Evolutionary conservation across 2,113 vertebrate genomes (phyloP), one percentile per base, ranked within the genome.

Genomic region (Oncorhynchus keta): DNA sequence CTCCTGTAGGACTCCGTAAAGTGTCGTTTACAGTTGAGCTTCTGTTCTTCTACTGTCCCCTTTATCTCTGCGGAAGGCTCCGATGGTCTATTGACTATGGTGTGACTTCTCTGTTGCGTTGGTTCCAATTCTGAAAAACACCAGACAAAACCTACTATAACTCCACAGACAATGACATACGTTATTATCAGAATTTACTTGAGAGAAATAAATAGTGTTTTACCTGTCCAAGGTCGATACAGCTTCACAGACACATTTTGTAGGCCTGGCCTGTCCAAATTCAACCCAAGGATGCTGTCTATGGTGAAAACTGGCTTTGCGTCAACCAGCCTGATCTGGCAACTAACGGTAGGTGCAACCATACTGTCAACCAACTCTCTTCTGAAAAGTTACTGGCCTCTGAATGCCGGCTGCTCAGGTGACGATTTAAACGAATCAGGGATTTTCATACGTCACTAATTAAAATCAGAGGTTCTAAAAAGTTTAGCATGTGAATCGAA

Each of bases 401-500:
- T 45, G 39, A 45, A 32, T 14, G 39, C 35, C 8, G 1, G 16
- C 9, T 9, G 45, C 39, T 49, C 68, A 22, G 39, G 68, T 45
- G 12, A 49, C 66, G 1, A 30, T 18, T 14, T 49, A 16, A 30
- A 48, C 30, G 16, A 55, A 22, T 24, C 11, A 1, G 20, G 92
- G 95, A 92, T 94, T 93, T 93, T 76, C 88, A 92, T 74, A 89
- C 91, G 93, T 95, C 94, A 93, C 92, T 94, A 95, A 95, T 97
- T 95, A 96, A 94, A 95, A 92, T 90, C 92, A 91, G 88, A 87
- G 89, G 92, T 57, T 94, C 85, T 88, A 87, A 92, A 92, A 92
- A 86, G 9, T 94, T 96, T 97, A 96, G 94, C 97, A 97, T 95
- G 89, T 95, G 95, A 97, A 97, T 96, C 92, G 92, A 92, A 88